These are phyloP conservation scores for Lordiphosa andalusiaca DNA, from an alignment of 2,888 invertebrate genomes.

Conservation along the genomic window DNA sequence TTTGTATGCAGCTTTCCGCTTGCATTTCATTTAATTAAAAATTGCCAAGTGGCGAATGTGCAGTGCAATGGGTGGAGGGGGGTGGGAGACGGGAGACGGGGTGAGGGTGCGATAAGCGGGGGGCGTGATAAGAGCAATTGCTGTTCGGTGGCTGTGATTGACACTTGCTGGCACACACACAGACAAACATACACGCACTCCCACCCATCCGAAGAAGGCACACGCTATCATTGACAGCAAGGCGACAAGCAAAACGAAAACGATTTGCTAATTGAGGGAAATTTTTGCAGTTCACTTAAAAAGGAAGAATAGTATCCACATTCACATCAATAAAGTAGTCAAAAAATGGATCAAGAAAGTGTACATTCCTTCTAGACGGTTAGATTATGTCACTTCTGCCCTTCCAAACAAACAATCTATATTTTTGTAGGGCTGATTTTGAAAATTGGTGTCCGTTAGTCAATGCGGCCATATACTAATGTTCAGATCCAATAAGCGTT, in stretches of 20 bases:
- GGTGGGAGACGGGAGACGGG: too few species aligned
- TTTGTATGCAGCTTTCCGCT: conserved; percentile 28
- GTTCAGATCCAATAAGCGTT: too few species aligned
- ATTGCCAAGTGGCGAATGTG: conserved; percentile 24
- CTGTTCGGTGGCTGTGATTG: conserved; percentile 34
- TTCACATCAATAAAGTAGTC: too few species aligned
- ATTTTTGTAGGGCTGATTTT: too few species aligned
- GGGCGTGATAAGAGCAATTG: conserved; percentile 25
- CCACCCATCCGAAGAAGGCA: too few species aligned
- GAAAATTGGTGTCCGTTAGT: too few species aligned
- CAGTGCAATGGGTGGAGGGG: neutral
- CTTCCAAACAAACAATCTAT: too few species aligned
- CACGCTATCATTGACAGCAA: neutral
- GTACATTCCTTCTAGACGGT: too few species aligned
- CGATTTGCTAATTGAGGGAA: neutral
- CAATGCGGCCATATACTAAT: too few species aligned
- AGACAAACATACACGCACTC: neutral
- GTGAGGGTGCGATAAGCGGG: neutral
- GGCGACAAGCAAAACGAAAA: neutral
- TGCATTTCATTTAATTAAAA: conserved; percentile 41
- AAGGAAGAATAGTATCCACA: too few species aligned
- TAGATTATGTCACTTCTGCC: too few species aligned
- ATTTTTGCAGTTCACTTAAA: neutral
- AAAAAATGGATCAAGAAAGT: too few species aligned
- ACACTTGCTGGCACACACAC: conserved; percentile 22